Evolutionary conservation across 2,888 invertebrate species (phyloP), one percentile per base, ranked within the genome.

Genomic region (Leptopilina syphax): DNA sequence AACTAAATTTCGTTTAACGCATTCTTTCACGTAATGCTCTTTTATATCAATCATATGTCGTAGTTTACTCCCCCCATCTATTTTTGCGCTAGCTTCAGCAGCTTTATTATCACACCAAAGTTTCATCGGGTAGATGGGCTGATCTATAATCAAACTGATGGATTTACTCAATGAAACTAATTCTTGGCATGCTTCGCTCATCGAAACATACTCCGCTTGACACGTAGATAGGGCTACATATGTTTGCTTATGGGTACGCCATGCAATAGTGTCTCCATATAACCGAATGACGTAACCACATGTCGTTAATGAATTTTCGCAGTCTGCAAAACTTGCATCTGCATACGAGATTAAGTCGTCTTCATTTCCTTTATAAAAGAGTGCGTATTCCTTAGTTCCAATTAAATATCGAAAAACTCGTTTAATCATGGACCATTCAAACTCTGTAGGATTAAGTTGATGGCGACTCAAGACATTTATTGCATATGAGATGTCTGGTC

Each of bases 31-130:
- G 77, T 83, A 80, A 50, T 82, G 78, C 67, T 80, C 81, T 41
- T 73, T 73, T 0, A 81, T 63, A 34, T 84, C 82, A 8, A 27
- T 81, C 79, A 83, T 81, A 66, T 83, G 81, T 50, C 81, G 79
- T 2, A 83, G 57, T 41, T 70, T 79, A 70, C 68, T 81, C 6
- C 83, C 80, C 12, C 80, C 82, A 79, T 13, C 78, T n/a, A 50
- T 79, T 24, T 80, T 77, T 54, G 77, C 77, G 50, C 76, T 76
- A 65, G 80, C 80, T 65, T 50, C 76, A 54, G 86, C 85, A 34
- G 85, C 84, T 80, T 80, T 83, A 73, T 86, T 85, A 60, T 86
- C 83, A 54, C 84, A 85, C 82, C 83, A 85, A 10, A 85, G 27
- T 47, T 60, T 81, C 12, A 83, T 79, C 4, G 85, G 83, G 77